Evolutionary conservation across 2,113 vertebrate genomes (phyloP).

Genomic region (Rhegmatorhina hoffmannsi): DNA sequence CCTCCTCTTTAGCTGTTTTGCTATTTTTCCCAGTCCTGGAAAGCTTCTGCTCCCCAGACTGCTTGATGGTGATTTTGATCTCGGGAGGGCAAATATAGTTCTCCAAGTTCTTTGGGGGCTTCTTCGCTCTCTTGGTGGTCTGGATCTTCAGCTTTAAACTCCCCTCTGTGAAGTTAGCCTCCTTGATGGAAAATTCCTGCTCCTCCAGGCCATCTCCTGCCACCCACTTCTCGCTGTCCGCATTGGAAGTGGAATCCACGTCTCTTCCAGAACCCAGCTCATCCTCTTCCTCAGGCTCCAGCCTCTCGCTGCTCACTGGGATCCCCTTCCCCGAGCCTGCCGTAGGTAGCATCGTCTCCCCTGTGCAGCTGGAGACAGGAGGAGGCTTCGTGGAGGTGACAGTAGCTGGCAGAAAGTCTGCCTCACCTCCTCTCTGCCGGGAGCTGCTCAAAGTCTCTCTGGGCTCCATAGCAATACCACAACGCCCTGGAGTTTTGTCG

Average conservation of each 20-base stretch:
- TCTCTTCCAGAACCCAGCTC: slow-evolving; percentile 84
- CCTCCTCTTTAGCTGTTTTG: slow-evolving; percentile 88
- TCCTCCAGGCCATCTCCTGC: slow-evolving; percentile 91
- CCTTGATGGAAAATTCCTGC: slow-evolving; percentile 99
- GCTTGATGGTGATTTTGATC: slow-evolving; percentile 98
- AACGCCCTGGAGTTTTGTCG: slow-evolving; percentile 54
- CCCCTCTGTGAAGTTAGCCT: slow-evolving; percentile 96
- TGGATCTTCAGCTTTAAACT: slow-evolving; percentile 99
- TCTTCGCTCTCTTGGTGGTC: slow-evolving; percentile 97
- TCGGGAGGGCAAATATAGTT: slow-evolving; percentile 98
- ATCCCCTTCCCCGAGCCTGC: slow-evolving; percentile 76
- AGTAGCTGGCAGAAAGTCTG: slow-evolving; percentile 77
- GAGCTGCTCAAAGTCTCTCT: slow-evolving; percentile 87
- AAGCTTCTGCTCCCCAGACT: slow-evolving; percentile 86
- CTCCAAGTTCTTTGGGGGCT: slow-evolving; percentile 97
- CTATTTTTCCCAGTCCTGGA: slow-evolving; percentile 83
- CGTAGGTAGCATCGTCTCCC: slow-evolving; percentile 66
- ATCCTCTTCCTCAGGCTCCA: slow-evolving; percentile 86
- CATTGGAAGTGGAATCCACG: slow-evolving; percentile 89
- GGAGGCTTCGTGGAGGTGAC: slow-evolving; percentile 62
- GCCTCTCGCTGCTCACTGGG: slow-evolving; percentile 73
- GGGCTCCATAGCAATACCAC: slow-evolving; percentile 88
- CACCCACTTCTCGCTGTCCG: slow-evolving; percentile 88
- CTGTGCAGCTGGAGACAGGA: slow-evolving; percentile 17
- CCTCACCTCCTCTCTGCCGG: slow-evolving; percentile 87